phyloP scores from a whole-genome alignment of 2,888 invertebrate genomes.

The Lumbricus terrestris region DNA sequence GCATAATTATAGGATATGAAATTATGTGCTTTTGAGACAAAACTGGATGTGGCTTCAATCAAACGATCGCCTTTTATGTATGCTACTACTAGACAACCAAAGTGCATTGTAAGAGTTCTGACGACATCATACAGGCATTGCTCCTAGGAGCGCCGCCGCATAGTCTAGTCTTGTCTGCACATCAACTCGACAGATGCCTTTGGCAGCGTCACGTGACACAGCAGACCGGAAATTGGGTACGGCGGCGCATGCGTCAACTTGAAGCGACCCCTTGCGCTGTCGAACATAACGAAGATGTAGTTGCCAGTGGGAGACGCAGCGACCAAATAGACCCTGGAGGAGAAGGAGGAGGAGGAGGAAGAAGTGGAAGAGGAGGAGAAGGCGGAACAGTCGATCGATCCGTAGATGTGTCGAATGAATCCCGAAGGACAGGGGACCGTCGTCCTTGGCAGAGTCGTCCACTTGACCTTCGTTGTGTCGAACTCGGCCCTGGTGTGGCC shows the following conservation, averaged over 20 bases:
- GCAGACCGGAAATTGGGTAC: background rate
- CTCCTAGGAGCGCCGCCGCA: too few relatives aligned
- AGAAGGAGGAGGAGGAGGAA: too few relatives aligned
- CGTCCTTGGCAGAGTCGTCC: background rate
- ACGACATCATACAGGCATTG: too few relatives aligned
- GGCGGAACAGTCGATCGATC: background rate
- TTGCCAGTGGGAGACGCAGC: background rate
- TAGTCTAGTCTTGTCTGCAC: background rate
- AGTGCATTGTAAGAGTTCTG: too few relatives aligned
- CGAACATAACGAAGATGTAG: constrained; percentile 9
- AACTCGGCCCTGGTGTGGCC: too few relatives aligned
- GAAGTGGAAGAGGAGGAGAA: too few relatives aligned
- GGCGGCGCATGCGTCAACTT: background rate
- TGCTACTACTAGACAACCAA: too few relatives aligned
- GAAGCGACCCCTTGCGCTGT: constrained; percentile 6
- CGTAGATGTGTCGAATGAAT: constrained; percentile 6
- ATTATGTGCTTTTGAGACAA: too few relatives aligned
- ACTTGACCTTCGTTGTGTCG: too few relatives aligned
- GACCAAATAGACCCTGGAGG: constrained; percentile 7
- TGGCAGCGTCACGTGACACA: background rate
- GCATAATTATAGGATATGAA: too few relatives aligned
- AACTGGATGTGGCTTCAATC: too few relatives aligned
- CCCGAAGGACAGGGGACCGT: background rate
- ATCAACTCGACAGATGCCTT: background rate
- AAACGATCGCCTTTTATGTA: too few relatives aligned